A percentile compares a stretch with the other conserved stretches of the same genome.
Evolutionary conservation across 2,888 invertebrate species (phyloP).

Genomic region (Hyposoter didymator): DNA sequence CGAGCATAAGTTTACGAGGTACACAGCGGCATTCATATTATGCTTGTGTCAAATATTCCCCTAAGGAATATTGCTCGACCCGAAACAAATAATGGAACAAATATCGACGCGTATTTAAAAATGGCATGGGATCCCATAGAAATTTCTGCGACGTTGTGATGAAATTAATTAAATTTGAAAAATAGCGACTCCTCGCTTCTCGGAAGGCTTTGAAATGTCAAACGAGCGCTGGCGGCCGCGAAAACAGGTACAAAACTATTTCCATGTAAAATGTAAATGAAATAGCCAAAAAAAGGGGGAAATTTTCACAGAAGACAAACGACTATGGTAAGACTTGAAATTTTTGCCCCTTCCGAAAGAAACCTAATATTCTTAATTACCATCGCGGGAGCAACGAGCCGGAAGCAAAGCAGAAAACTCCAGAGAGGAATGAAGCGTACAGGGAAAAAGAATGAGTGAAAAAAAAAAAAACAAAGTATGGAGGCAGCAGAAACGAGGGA

Average conservation of each 20-base stretch:
- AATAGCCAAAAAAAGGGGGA: background rate
- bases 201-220: background rate
- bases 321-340: constrained; percentile 42
- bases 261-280: background rate
- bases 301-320: constrained; percentile 44
- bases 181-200: background rate
- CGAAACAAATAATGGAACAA: background rate
- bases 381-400: constrained; percentile 62
- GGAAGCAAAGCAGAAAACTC: constrained; percentile 46
- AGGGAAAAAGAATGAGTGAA: constrained; percentile 1
- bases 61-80: background rate
- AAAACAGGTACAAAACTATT: constrained; percentile 25
- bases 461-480: constrained; percentile 15
- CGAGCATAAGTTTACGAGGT: constrained; percentile 4
- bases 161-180: background rate
- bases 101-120: background rate
- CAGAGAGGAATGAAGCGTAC: constrained; percentile 19
- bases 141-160: background rate
- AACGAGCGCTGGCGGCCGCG: background rate
- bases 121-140: background rate
- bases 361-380: constrained; percentile 72
- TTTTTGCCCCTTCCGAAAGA: constrained; percentile 43
- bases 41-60: background rate
- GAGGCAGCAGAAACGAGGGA: constrained; percentile 28
- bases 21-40: constrained; percentile 18